phyloP scores from a whole-genome alignment of 2,888 invertebrate species.

The Scrobipalpa costella region DNA sequence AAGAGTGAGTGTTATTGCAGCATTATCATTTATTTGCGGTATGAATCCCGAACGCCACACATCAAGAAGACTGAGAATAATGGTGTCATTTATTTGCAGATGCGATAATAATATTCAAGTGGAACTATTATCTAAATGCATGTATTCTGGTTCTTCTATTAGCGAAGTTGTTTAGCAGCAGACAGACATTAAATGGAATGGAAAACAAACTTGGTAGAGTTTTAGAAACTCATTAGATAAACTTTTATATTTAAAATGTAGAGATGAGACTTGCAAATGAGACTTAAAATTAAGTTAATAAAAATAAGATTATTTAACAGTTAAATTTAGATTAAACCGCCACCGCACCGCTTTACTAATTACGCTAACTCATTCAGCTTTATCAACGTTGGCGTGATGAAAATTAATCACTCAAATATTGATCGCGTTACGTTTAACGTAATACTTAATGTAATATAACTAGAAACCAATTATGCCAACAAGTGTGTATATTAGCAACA shows the following conservation, averaged over 20 bases:
- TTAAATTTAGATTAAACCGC: slow-evolving; percentile 1
- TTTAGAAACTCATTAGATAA: slow-evolving; percentile 3
- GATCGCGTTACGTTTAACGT: slow-evolving; percentile 4
- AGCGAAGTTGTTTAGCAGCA: slow-evolving; percentile 5
- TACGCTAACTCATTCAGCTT: slow-evolving; percentile 14
- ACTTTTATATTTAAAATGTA: neutral
- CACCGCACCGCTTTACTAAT: slow-evolving; percentile 1
- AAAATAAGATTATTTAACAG: slow-evolving; percentile 6
- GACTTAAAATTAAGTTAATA: neutral
- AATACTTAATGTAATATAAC: neutral
- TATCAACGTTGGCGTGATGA: slow-evolving; percentile 1
- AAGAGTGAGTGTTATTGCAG: slow-evolving; percentile 38
- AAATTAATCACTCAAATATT: slow-evolving; percentile 12
- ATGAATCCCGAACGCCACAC: slow-evolving; percentile 35
- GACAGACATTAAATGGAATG: slow-evolving; percentile 10
- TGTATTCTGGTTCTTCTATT: slow-evolving; percentile 8
- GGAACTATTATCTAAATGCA: neutral
- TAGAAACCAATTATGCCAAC: slow-evolving; percentile 20
- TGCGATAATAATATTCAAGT: slow-evolving; percentile 31
- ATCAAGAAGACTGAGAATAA: slow-evolving; percentile 33
- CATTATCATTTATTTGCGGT: slow-evolving; percentile 39
- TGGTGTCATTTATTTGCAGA: slow-evolving; percentile 43
- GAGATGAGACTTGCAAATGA: neutral
- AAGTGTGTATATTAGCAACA: slow-evolving; percentile 37
- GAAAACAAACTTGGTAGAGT: neutral